Conservation (phyloP, 2,797 vertebrate genomes). For the Hoplostethus atlanticus region DNA sequence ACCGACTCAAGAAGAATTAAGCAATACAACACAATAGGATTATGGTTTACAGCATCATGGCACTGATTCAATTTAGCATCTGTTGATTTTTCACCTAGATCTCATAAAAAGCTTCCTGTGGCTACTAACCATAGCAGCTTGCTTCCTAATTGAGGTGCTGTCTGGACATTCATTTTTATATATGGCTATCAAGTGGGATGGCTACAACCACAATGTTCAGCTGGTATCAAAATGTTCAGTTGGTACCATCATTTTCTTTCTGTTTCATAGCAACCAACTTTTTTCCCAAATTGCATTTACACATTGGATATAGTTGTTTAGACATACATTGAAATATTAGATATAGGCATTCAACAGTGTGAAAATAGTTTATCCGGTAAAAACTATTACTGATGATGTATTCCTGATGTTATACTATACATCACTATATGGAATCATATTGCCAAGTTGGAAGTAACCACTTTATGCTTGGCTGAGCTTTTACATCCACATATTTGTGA, state of each 20-base stretch:
- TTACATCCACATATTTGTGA: conserved; percentile 20
- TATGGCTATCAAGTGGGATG: no score
- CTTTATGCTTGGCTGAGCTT: not conserved
- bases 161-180: no score
- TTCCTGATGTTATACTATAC: conserved; percentile 7
- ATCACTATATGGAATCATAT: not conserved
- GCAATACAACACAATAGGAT: not conserved
- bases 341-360: not conserved
- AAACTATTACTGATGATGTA: not conserved
- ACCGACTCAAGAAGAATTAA: no score
- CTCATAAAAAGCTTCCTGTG: no score
- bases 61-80: conserved; percentile 4
- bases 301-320: not conserved
- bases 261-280: no score
- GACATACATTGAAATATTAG: conserved; percentile 6
- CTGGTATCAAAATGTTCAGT: no score
- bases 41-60: conserved; percentile 3
- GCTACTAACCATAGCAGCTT: no score
- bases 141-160: no score
- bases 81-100: conserved; percentile 9
- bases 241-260: no score
- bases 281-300: not conserved
- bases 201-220: no score
- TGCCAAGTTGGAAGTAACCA: conserved; percentile 7
- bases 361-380: not conserved